Base-by-base conservation (phyloP, 2,888 invertebrate species). In the Schizaphis graminum region DNA sequence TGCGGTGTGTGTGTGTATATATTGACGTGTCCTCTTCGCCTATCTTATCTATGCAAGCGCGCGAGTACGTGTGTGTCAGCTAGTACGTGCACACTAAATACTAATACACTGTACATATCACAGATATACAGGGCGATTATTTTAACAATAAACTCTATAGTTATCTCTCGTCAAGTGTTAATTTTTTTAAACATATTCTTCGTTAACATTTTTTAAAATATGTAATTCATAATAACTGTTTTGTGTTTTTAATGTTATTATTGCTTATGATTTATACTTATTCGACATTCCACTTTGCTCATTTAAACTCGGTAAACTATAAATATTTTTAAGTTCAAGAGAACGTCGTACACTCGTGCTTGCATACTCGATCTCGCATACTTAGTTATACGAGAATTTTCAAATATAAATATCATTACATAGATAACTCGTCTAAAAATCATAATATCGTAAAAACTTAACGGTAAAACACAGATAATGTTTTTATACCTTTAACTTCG, bases 21-120 rank as follows among this genome's bases (percentile, higher is more conserved):
- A 77, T 93, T 93, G 88, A 93, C 93, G 89, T n/a, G 57, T 93
- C 89, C 89, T 84, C 93, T 85, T 57, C 35, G 35, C 47, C 84
- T 77, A 93, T 93, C 93, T 93, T 93, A 93, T 93, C 93, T 89
- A 67, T 41, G 44, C 88, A 4, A 53, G 53, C 53, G 53, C 21
- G 21, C 16, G 16, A 49, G 28, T 35, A 28, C 44, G 77, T n/a
- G 49, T 49, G 67, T 77, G 53, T 44, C 56, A 21, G 44, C 53
- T 26, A 13, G 44, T 67, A 28, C 28, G 87, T 44, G 92, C 13
- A 49, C 77, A 77, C 77, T 77, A 77, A 77, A 77, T 35, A 77
- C 77, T 77, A 35, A 77, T 24, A 35, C n/a, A 21, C 35, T 77
- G 77, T 77, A 77, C 77, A 35, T 35, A 77, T 16, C 35, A 77